Evolutionary conservation across 2,113 vertebrate genomes (phyloP).

Genomic region (Himantopus leucocephalus): DNA sequence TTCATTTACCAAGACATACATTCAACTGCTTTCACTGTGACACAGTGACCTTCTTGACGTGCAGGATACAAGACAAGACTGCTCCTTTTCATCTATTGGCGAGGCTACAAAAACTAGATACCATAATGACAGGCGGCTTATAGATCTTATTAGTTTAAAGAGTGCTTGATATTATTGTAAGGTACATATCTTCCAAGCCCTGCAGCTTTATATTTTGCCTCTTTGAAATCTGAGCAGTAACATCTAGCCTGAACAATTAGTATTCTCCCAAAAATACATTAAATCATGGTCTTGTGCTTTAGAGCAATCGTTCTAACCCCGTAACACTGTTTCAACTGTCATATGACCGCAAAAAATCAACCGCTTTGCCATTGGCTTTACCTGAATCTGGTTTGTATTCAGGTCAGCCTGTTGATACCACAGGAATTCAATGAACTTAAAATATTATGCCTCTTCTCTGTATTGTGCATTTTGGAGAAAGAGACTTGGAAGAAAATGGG

Average conservation of each 20-base stretch:
- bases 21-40: not conserved
- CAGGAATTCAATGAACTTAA: not conserved
- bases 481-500: not conserved
- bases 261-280: not conserved
- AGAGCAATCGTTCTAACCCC: not conserved
- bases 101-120: not conserved
- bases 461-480: not conserved
- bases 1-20: not conserved
- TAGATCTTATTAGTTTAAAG: not conserved
- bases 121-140: not conserved
- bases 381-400: not conserved
- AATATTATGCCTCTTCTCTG: accelerated
- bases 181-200: not conserved
- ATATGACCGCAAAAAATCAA: not conserved
- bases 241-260: not conserved
- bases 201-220: not conserved
- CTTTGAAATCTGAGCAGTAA: not conserved
- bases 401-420: not conserved
- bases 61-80: not conserved
- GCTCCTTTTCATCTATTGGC: not conserved
- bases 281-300: not conserved
- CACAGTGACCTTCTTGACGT: not conserved
- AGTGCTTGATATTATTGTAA: not conserved
- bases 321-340: not conserved
- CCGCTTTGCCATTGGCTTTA: accelerated